phyloP scores from a whole-genome alignment of 2,888 invertebrate genomes.

The Drosophila mercatorum region DNA sequence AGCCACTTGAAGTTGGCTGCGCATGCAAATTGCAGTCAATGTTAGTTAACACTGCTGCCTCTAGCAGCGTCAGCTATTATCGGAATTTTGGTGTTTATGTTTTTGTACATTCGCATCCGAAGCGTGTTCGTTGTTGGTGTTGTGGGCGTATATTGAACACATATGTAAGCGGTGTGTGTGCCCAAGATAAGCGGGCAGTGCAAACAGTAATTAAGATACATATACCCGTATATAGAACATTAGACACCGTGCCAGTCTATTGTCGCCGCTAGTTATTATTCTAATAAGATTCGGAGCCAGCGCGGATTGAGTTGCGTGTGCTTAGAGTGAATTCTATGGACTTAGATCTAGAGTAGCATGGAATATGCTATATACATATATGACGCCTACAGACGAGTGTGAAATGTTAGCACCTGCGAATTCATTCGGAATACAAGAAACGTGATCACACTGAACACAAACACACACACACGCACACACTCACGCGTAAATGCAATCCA shows the following conservation, averaged over 20 bases:
- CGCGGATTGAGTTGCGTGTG: constrained; percentile 15
- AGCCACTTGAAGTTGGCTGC: constrained; percentile 22
- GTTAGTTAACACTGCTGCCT: constrained; percentile 18
- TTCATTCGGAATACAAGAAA: constrained; percentile 44
- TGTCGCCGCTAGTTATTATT: neutral
- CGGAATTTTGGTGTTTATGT: constrained; percentile 21
- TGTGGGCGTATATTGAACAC: constrained; percentile 36
- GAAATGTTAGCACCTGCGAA: constrained; percentile 32
- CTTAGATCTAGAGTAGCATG: constrained; percentile 13
- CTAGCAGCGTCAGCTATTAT: constrained; percentile 33
- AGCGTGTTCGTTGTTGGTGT: constrained; percentile 30
- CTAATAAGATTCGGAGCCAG: constrained; percentile 12
- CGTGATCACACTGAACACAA: constrained; percentile 54
- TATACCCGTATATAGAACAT: constrained; percentile 20
- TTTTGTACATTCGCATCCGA: constrained; percentile 15
- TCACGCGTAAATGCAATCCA: neutral
- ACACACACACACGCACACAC: constrained; percentile 10
- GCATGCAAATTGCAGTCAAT: constrained; percentile 9
- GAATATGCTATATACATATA: constrained; percentile 12
- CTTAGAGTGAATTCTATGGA: constrained; percentile 11
- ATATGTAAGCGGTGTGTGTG: constrained; percentile 30
- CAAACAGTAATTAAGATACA: constrained; percentile 35
- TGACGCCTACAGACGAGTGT: constrained; percentile 10
- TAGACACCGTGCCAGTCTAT: constrained; percentile 14
- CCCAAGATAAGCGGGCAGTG: constrained; percentile 44